Evolutionary conservation across 2,113 vertebrate genomes (phyloP).

Genomic region (Clarias magur): DNA sequence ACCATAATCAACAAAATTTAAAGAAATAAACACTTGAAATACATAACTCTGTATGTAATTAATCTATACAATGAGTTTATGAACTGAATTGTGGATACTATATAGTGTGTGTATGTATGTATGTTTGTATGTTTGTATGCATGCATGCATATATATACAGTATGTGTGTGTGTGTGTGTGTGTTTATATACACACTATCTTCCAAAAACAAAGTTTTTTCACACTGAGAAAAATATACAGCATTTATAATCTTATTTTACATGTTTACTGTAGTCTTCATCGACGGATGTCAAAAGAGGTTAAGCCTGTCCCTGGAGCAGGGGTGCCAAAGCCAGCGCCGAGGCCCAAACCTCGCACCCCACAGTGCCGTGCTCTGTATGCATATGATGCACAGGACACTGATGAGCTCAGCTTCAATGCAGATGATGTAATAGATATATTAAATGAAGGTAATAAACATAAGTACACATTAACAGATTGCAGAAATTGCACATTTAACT

Average conservation of each 20-base stretch:
- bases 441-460: slow-evolving; percentile 72
- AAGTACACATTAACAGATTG: neutral
- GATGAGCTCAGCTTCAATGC: slow-evolving; percentile 84
- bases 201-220: neutral
- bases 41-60: too few species aligned
- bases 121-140: too few species aligned
- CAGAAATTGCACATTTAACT: neutral
- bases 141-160: too few species aligned
- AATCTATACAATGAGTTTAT: too few species aligned
- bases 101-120: too few species aligned
- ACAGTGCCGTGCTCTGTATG: slow-evolving; percentile 76
- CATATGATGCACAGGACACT: slow-evolving; percentile 83
- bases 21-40: too few species aligned
- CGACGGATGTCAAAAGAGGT: slow-evolving; percentile 76
- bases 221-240: neutral
- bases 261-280: slow-evolving; percentile 65
- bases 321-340: slow-evolving; percentile 71
- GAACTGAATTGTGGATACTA: too few species aligned
- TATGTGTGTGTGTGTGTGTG: too few species aligned
- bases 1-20: too few species aligned
- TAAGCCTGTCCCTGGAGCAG: slow-evolving; percentile 75
- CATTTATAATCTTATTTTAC: neutral
- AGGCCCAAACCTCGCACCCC: slow-evolving; percentile 72
- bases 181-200: neutral
- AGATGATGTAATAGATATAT: slow-evolving; percentile 76